Conservation (phyloP, 1,140 invertebrate species). For the Bombus consobrinus region DNA sequence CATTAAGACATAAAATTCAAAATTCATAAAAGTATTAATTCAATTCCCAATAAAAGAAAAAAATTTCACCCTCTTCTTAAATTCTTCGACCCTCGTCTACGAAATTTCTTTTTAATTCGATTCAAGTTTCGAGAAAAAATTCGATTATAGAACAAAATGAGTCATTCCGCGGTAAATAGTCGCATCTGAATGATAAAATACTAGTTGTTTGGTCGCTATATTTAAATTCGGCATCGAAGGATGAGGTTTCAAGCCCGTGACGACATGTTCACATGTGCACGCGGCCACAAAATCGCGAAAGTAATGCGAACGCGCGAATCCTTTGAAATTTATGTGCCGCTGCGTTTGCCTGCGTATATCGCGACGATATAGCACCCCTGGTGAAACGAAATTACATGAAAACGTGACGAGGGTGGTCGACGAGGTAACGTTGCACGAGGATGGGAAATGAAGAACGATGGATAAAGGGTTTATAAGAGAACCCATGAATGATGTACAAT, state of each 20-base stretch:
- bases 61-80: background rate
- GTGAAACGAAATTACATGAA: constrained; percentile 27
- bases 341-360: constrained; percentile 11
- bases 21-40: no score
- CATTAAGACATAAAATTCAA: background rate
- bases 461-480: background rate
- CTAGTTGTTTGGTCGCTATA: background rate
- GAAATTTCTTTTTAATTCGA: background rate
- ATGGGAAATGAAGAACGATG: background rate
- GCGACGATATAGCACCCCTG: background rate
- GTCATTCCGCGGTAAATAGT: background rate
- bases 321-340: constrained; percentile 22
- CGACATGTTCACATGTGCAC: background rate
- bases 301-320: constrained; percentile 11
- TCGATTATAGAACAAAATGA: background rate
- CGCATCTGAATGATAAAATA: background rate
- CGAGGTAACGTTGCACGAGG: background rate
- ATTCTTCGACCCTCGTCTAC: no score
- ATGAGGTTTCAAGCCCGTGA: background rate
- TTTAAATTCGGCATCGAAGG: constrained; percentile 2
- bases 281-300: background rate
- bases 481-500: background rate
- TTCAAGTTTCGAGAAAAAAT: background rate
- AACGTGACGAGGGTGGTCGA: background rate
- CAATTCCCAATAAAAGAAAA: background rate